Conservation (phyloP, 92 coral and sea anemone species). For the Chrysogorgia sp. region DNA sequence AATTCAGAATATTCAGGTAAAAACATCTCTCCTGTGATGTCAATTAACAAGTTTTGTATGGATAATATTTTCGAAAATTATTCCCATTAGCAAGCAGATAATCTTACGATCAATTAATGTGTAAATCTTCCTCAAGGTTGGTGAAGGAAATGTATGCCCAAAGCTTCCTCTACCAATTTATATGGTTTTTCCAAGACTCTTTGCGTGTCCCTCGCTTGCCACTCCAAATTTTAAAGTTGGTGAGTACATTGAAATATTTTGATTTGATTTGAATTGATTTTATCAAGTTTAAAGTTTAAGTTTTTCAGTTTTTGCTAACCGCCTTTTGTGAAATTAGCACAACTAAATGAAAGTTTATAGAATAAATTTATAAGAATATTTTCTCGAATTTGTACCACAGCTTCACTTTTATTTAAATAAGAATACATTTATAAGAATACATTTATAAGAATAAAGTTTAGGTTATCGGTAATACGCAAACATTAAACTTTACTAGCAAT, state of each 20-base stretch:
- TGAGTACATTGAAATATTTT: conserved; percentile 45
- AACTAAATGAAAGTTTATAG: too few species aligned
- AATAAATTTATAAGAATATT: too few species aligned
- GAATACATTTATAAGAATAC: too few species aligned
- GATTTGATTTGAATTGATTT: background rate
- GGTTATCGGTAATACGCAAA: too few species aligned
- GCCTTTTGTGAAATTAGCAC: too few species aligned
- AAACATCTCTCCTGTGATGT: too few species aligned
- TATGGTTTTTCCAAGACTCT: conserved; percentile 96
- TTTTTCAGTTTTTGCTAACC: too few species aligned
- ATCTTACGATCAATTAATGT: background rate
- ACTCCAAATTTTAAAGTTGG: conserved; percentile 98
- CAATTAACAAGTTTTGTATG: background rate
- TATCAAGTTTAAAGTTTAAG: background rate
- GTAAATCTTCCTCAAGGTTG: conserved; percentile 67
- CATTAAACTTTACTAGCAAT: too few species aligned
- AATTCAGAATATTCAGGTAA: conserved; percentile 96
- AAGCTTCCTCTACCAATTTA: conserved; percentile 84
- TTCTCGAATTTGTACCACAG: too few species aligned
- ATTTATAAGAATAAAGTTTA: too few species aligned
- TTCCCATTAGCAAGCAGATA: too few species aligned
- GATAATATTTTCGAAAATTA: background rate
- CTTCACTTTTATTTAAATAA: too few species aligned
- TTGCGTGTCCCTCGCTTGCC: conserved; percentile 96
- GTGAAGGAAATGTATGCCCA: conserved; percentile 95